Base-by-base conservation (phyloP, 2,888 invertebrate species). In the Ophion obscuratus region DNA sequence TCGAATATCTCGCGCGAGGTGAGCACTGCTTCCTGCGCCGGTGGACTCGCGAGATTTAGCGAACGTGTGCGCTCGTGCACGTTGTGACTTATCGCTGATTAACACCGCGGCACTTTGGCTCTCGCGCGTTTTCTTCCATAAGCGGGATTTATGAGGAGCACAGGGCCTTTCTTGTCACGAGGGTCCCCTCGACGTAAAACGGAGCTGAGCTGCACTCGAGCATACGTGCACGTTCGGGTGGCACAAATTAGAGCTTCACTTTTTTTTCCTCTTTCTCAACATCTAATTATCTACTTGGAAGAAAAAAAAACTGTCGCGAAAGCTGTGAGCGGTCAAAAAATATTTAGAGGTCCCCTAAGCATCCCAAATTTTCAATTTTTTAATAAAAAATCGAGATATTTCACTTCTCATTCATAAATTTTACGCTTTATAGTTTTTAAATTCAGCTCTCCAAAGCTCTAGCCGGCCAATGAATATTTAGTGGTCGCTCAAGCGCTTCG, bases 71-170 rank as follows among this genome's bases (percentile, higher is more conserved):
- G 59, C 40, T 11, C 10, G 68, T 67, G 40, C 67, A 36, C 27
- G 67, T 36, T 68, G 10, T 40, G 68, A 24, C 53, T 68, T 70
- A 71, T 66, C 70, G 71, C 84, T 47, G 75, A 27, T 73, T 66
- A 66, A 53, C 75, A 76, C 75, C 70, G 47, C 57, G 61, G 70
- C 75, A 71, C 81, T 71, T 81, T 71, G 71, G 80, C 81, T 81
- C 78, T 68, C 73, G 71, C 73, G 84, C 73, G 68, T 85, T 85
- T 85, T 85, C 81, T 81, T 81, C 84, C 81, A 81, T 85, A 85
- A 85, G 78, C 84, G 77, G 84, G 84, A 85, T 77, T 85, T 85
- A 85, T 81, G 81, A 85, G 81, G 73, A 77, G 73, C 77, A 20
- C 68, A 61, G 77, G 68, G 61, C 64, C 68, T 36, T 53, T 66